Evolutionary conservation across 2,113 vertebrate genomes (phyloP), one percentile per base, ranked within the genome.

Genomic region (Orcinus orca): DNA sequence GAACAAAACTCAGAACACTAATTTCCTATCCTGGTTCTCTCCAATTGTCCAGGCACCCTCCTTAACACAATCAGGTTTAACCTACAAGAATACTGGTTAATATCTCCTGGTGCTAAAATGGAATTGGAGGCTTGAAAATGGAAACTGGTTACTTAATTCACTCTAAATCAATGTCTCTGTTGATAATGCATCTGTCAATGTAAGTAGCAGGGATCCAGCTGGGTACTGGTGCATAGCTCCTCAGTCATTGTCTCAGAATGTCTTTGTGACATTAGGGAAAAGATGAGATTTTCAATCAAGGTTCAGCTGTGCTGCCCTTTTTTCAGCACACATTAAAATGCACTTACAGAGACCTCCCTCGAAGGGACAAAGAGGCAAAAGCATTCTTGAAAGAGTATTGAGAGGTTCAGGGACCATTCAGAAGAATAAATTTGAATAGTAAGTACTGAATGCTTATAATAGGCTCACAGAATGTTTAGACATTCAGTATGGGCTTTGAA

Each of bases 61-160:
- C 70, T 96, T 83, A 96, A 94, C 60, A 83, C 81, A 95, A 91
- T 93, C 33, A 77, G 77, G 93, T 91, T 95, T 96, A 55, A 98
- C 81, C 50, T 91, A 65, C 33, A 95, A 91, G 15, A 97, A 92
- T 85, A 86, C 68, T 67, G 6, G 93, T 83, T 97, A 97, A 94
- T 85, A 86, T 89, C 73, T 97, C 63, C 71, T 85, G 38, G 36
- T 95, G 33, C 67, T 93, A 97, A 97, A 97, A 79, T 88, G 60
- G 81, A 97, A 96, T 85, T 77, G 41, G 67, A 95, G 90, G 23
- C 65, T 94, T 88, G 53, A 88, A 96, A 96, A 96, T 97, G 47
- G 82, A 96, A 98, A 97, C 67, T 93, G 58, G 62, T 96, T 95
- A 86, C 85, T 98, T 98, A 97, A 97, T 96, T 98, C 71, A 88